These are phyloP conservation scores for Dolichotis patagonum DNA, from an alignment of 2,113 vertebrate genomes.

Conservation along the genomic window DNA sequence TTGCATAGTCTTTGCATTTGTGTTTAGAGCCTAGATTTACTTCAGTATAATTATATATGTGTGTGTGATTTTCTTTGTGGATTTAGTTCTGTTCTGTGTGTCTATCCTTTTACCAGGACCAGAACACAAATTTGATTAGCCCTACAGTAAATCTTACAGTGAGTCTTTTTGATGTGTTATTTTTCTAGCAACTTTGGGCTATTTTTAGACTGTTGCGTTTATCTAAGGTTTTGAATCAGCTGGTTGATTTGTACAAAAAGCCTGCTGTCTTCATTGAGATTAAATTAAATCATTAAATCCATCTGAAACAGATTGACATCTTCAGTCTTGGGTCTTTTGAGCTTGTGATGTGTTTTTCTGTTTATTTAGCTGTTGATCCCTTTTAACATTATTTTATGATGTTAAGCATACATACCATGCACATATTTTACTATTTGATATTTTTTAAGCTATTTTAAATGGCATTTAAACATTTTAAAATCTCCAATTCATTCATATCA, in stretches of 20 bases:
- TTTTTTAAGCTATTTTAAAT: conserved; percentile 24
- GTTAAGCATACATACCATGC: background rate
- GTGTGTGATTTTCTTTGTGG: background rate
- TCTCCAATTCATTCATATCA: background rate
- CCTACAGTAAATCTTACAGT: background rate
- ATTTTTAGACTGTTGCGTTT: conserved; percentile 7
- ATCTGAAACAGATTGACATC: background rate
- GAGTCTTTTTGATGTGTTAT: background rate
- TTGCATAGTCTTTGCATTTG: background rate
- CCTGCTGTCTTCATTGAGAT: background rate
- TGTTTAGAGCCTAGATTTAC: background rate
- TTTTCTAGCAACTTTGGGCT: background rate
- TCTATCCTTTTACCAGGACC: background rate
- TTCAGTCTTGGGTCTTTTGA: background rate
- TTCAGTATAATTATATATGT: background rate
- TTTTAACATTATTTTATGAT: conserved; percentile 24
- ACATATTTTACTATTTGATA: conserved; percentile 22
- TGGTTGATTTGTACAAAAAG: conserved; percentile 13
- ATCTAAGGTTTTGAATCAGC: background rate
- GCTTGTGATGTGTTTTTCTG: background rate
- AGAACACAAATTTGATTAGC: background rate
- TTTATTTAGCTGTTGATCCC: background rate
- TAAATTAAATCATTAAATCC: conserved; percentile 6
- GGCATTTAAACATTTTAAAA: background rate
- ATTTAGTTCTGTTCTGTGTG: background rate